Base-by-base conservation (phyloP, 2,113 vertebrate species). In the Psilopsiagon aymara region DNA sequence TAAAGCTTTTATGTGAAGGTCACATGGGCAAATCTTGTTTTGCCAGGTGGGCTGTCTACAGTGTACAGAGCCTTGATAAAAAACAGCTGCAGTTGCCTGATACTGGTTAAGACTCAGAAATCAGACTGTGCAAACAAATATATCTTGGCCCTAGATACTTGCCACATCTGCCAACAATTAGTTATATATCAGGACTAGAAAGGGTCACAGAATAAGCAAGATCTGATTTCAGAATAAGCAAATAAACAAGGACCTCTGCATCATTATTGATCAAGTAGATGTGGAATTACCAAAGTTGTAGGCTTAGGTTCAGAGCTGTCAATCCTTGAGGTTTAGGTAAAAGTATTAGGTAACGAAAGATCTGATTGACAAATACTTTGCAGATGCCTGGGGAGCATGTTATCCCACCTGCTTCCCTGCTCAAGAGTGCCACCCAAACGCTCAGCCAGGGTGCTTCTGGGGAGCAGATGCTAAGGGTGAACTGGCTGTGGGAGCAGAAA, bases 41-140 rank as follows among this genome's bases (percentile, higher is more conserved):
- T 99, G 98, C 98, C 99, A 99, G 99, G 99, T 99, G 99, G 98
- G 96, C 94, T 90, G 92, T 95, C 96, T 96, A 92, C 75, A 62
- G 80, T 94, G 88, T 95, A 97, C 94, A 98, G 96, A 97, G 96
- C 96, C 98, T 98, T 99, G 98, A 99, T 99, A 98, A 97, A 98
- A 98, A 98, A 83, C 99, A 99, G 99, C 99, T 99, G 99, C 96
- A 94, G 87, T 90, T 96, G 97, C 89, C 96, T 96, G 98, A 98
- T 98, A 98, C 97, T 98, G 95, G 98, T 98, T 98, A 98, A 98
- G 98, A 97, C 98, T 98, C 98, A 98, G 98, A 99, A 99, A 98
- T 98, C 98, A 98, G 98, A 98, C 98, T 98, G 98, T 98, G 97
- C 98, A 99, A 99, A 99, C 98, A 99, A 99, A 99, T 98, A 98